phyloP scores from a whole-genome alignment of 1,140 invertebrate genomes.

The Lepidurus packardi region DNA sequence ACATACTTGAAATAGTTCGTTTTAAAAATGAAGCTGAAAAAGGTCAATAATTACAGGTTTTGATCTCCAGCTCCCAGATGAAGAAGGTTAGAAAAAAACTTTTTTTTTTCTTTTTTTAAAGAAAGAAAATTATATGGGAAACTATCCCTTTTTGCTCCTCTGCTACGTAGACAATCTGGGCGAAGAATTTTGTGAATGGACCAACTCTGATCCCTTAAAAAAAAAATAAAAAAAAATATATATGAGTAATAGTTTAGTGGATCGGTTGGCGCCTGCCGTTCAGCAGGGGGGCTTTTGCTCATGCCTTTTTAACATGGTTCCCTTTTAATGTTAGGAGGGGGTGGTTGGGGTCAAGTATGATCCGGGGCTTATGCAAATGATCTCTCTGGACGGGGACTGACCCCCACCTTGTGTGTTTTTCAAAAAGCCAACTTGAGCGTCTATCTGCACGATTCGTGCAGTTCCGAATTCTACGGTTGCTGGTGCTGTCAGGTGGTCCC shows the following conservation, averaged over 20 bases:
- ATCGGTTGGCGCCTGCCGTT: slow-evolving; percentile 12
- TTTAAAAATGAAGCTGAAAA: not conserved
- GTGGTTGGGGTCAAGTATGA: not conserved
- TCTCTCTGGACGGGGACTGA: not conserved
- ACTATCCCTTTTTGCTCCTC: not conserved
- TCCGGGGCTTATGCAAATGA: slow-evolving; percentile 11
- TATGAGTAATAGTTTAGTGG: slow-evolving; percentile 19
- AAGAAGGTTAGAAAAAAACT: not conserved
- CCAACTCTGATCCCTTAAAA: not conserved
- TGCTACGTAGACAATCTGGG: slow-evolving; percentile 10
- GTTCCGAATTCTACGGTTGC: not conserved
- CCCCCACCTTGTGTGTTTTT: not conserved
- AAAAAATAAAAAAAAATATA: not conserved
- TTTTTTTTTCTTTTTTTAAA: not conserved
- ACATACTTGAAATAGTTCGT: not conserved
- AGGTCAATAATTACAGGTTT: not conserved
- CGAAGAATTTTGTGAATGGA: slow-evolving; percentile 4
- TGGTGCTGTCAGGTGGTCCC: not conserved
- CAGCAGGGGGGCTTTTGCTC: not conserved
- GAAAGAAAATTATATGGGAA: not conserved
- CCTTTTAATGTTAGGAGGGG: not conserved
- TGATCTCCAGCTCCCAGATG: not conserved
- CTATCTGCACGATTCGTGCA: not conserved
- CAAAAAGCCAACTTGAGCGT: not conserved
- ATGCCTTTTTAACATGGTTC: not conserved